These are phyloP conservation scores for Oscheius sp. DNA, from an alignment of 2,888 invertebrate species.

Conservation along the genomic window DNA sequence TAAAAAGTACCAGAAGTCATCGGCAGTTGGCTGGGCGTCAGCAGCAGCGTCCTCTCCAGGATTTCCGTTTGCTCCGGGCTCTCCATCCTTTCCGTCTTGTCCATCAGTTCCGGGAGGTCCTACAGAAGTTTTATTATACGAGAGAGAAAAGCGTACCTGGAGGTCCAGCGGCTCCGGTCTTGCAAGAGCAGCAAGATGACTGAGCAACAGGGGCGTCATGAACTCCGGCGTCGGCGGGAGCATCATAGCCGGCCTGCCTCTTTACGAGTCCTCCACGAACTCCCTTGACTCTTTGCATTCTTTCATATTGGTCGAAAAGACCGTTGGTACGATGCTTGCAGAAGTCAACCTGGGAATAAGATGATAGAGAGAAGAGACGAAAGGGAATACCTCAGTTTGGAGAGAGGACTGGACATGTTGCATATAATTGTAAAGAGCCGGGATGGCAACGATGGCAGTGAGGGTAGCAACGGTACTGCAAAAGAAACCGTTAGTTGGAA, in stretches of 20 bases:
- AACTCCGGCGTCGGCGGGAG: constrained; percentile 51
- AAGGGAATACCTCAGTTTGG: constrained; percentile 60
- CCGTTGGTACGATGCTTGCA: constrained; percentile 66
- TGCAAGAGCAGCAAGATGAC: constrained; percentile 63
- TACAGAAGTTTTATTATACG: no score
- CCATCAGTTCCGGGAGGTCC: constrained; percentile 63
- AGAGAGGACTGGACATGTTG: constrained; percentile 70
- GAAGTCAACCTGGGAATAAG: constrained; percentile 60
- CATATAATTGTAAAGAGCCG: constrained; percentile 72
- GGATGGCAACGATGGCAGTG: constrained; percentile 69
- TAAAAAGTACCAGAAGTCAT: constrained; percentile 63
- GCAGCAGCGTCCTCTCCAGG: constrained; percentile 58
- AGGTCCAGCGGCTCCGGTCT: constrained; percentile 60
- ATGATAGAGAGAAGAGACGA: background rate
- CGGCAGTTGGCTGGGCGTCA: constrained; percentile 56
- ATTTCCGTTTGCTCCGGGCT: constrained; percentile 48
- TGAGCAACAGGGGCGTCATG: constrained; percentile 40
- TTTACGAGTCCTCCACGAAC: constrained; percentile 62
- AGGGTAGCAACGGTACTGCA: constrained; percentile 69
- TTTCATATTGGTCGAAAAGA: constrained; percentile 64
- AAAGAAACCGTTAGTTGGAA: constrained; percentile 15
- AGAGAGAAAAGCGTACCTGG: constrained; percentile 21
- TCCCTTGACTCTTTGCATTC: constrained; percentile 62
- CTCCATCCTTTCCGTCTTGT: constrained; percentile 53
- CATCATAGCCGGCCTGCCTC: constrained; percentile 62